These are phyloP conservation scores for Thereva unica DNA, from an alignment of 2,888 invertebrate species.

Conservation along the genomic window DNA sequence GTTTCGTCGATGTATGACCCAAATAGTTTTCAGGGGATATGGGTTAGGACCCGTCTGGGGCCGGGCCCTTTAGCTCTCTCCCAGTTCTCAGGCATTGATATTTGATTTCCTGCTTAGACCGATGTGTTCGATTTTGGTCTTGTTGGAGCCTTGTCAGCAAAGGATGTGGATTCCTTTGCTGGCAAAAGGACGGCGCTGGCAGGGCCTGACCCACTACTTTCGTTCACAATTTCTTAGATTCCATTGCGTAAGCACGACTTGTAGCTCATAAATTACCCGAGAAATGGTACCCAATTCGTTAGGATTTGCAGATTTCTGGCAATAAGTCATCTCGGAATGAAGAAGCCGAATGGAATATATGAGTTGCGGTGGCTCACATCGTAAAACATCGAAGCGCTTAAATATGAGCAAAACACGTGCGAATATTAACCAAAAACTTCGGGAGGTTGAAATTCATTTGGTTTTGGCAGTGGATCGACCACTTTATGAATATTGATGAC, in stretches of 20 bases:
- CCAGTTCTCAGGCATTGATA: constrained; percentile 17
- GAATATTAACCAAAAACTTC: constrained; percentile 29
- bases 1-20: constrained; percentile 36
- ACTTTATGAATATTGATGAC: constrained; percentile 35
- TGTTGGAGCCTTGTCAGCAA: constrained; percentile 31
- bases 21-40: constrained; percentile 34
- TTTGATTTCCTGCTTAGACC: constrained; percentile 34
- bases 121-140: constrained; percentile 11
- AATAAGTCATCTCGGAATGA: constrained; percentile 33
- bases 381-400: constrained; percentile 23
- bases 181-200: constrained; percentile 4
- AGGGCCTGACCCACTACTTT: constrained; percentile 31
- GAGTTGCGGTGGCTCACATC: constrained; percentile 6
- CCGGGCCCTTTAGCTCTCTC: not conserved
- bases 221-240: constrained; percentile 37
- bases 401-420: constrained; percentile 32
- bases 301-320: constrained; percentile 39
- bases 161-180: constrained; percentile 13
- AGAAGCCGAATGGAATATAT: not conserved
- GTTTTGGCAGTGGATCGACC: constrained; percentile 15
- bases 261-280: constrained; percentile 39
- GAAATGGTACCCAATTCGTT: constrained; percentile 40
- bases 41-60: not conserved
- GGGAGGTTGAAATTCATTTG: constrained; percentile 23
- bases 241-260: constrained; percentile 42